phyloP scores from a whole-genome alignment of 2,888 invertebrate species.

The Polia nebulosa region DNA sequence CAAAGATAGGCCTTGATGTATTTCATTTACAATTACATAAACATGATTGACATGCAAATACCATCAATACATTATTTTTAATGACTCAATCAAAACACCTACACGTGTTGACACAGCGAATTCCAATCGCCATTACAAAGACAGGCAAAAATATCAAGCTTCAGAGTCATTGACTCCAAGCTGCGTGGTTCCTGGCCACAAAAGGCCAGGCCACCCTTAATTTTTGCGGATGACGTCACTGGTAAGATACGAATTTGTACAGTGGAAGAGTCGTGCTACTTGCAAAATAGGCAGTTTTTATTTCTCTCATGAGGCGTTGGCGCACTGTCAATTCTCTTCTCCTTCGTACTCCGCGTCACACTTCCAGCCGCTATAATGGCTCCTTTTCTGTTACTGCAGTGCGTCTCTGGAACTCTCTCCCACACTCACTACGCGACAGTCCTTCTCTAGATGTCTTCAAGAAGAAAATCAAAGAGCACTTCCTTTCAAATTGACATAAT shows the following conservation, averaged over 20 bases:
- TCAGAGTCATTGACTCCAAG: slow-evolving; percentile 44
- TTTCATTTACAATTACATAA: too few relatives aligned
- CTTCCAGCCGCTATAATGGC: too few relatives aligned
- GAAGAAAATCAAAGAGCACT: too few relatives aligned
- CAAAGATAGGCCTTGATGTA: background rate
- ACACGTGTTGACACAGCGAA: slow-evolving; percentile 50
- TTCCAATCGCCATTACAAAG: slow-evolving; percentile 28
- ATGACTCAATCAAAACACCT: slow-evolving; percentile 55
- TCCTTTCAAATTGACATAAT: too few relatives aligned
- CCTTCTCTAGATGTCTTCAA: too few relatives aligned
- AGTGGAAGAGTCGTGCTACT: too few relatives aligned
- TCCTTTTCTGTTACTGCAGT: too few relatives aligned
- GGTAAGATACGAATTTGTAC: background rate
- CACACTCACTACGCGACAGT: too few relatives aligned
- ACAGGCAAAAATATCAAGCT: slow-evolving; percentile 25
- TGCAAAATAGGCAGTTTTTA: background rate
- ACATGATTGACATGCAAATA: slow-evolving; percentile 48
- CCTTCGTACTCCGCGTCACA: too few relatives aligned
- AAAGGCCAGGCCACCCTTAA: slow-evolving; percentile 26
- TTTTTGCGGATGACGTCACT: slow-evolving; percentile 22
- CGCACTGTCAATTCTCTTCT: too few relatives aligned
- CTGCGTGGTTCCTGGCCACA: slow-evolving; percentile 1
- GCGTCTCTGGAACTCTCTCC: too few relatives aligned
- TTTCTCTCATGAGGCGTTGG: background rate
- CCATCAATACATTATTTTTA: slow-evolving; percentile 41